Conservation (phyloP, 2,888 invertebrate species). For the Erebia epiphron region DNA sequence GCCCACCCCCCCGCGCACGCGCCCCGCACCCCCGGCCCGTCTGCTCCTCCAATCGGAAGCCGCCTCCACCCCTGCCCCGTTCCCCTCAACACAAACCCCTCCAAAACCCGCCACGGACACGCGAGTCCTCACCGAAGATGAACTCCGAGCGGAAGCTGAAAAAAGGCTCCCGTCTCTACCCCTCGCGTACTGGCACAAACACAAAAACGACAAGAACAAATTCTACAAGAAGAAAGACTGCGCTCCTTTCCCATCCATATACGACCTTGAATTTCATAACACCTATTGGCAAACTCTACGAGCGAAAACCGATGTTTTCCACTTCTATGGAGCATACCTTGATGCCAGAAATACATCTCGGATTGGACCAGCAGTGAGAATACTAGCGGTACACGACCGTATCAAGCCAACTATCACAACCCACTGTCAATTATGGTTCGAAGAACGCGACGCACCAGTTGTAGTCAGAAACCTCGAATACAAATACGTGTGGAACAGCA, state of each 20-base stretch:
- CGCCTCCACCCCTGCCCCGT: slow-evolving; percentile 42
- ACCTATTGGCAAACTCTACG: slow-evolving; percentile 95
- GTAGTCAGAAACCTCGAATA: slow-evolving; percentile 93
- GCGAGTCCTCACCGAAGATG: slow-evolving; percentile 85
- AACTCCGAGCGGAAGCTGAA: slow-evolving; percentile 90
- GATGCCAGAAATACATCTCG: slow-evolving; percentile 90
- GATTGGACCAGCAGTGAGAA: slow-evolving; percentile 91
- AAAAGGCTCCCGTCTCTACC: slow-evolving; percentile 92
- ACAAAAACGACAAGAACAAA: slow-evolving; percentile 89
- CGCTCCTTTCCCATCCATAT: slow-evolving; percentile 93
- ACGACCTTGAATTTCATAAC: slow-evolving; percentile 96
- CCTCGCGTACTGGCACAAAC: slow-evolving; percentile 92
- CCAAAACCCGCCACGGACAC: slow-evolving; percentile 53
- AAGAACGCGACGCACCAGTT: slow-evolving; percentile 90
- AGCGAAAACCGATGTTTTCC: slow-evolving; percentile 93
- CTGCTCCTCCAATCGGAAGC: slow-evolving; percentile 48
- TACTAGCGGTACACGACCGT: slow-evolving; percentile 94
- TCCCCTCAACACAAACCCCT: slow-evolving; percentile 48
- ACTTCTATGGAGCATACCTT: slow-evolving; percentile 94
- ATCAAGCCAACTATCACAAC: slow-evolving; percentile 92
- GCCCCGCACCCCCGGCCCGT: slow-evolving; percentile 44
- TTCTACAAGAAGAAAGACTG: slow-evolving; percentile 87
- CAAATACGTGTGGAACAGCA: slow-evolving; percentile 96
- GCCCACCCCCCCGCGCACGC: slow-evolving; percentile 47
- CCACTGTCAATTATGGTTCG: slow-evolving; percentile 95